phyloP scores from a whole-genome alignment of 2,113 vertebrate genomes.

The Nymphicus hollandicus region DNA sequence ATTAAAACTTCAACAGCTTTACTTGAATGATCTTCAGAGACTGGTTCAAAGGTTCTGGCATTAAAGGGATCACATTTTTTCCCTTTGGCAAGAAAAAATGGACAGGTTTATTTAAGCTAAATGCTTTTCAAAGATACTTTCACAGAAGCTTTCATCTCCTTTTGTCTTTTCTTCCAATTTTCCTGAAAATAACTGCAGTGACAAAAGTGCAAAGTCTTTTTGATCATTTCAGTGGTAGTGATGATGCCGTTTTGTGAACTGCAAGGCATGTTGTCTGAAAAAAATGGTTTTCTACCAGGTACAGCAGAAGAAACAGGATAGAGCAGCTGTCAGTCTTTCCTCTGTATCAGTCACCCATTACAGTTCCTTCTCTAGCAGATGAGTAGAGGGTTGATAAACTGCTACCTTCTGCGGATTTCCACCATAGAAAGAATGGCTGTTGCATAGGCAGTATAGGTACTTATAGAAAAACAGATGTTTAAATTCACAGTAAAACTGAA shows the following conservation, averaged over 20 bases:
- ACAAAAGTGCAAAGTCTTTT: slow-evolving; percentile 35
- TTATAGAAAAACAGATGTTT: neutral
- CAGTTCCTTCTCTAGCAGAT: neutral
- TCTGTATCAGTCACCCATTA: neutral
- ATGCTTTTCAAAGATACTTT: slow-evolving; percentile 39
- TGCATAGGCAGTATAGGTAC: neutral
- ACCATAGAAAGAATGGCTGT: neutral
- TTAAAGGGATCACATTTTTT: slow-evolving; percentile 13
- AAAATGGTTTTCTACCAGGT: neutral
- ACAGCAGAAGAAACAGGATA: neutral
- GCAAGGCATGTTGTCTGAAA: neutral
- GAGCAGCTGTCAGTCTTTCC: neutral
- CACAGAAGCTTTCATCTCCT: slow-evolving; percentile 39
- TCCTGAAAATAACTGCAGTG: slow-evolving; percentile 23
- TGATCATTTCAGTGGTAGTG: slow-evolving; percentile 38
- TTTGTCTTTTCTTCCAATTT: slow-evolving; percentile 43
- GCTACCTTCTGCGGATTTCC: neutral
- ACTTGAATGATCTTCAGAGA: slow-evolving; percentile 1
- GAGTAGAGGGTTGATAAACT: neutral
- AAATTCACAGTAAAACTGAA: neutral
- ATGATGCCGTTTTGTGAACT: slow-evolving; percentile 7
- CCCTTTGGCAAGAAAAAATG: neutral
- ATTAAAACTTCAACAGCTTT: neutral
- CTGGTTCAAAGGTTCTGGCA: slow-evolving; percentile 28
- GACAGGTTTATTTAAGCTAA: slow-evolving; percentile 52